phyloP scores from a whole-genome alignment of 2,888 invertebrate genomes.

The Lithophane ornitopus region DNA sequence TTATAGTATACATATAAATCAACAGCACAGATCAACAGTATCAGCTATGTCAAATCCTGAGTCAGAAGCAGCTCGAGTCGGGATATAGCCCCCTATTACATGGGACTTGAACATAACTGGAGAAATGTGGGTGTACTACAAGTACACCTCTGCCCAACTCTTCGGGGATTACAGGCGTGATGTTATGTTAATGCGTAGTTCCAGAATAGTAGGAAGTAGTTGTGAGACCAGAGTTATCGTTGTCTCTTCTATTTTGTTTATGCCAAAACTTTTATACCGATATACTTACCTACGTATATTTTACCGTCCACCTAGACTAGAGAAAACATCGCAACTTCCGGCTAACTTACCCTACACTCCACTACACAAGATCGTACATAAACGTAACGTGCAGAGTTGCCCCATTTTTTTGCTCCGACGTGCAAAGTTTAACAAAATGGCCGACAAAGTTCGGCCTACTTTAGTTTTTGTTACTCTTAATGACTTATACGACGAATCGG shows the following conservation, averaged over 20 bases:
- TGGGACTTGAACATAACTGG: no score
- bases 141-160: no score
- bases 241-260: background rate
- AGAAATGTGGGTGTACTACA: no score
- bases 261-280: constrained; percentile 2
- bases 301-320: background rate
- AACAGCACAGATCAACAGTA: no score
- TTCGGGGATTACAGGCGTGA: no score
- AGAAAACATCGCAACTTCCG: constrained; percentile 15
- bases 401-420: constrained; percentile 59
- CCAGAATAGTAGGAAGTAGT: background rate
- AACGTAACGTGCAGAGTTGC: constrained; percentile 49
- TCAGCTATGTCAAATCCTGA: no score
- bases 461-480: constrained; percentile 64
- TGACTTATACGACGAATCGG: constrained; percentile 51
- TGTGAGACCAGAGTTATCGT: background rate
- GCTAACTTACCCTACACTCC: constrained; percentile 34
- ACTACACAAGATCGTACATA: constrained; percentile 35
- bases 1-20: no score
- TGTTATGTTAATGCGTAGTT: background rate
- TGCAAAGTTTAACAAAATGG: constrained; percentile 59
- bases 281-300: background rate
- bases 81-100: no score
- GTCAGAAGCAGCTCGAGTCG: no score
- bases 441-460: constrained; percentile 58